phyloP scores from a whole-genome alignment of 2,888 invertebrate species.

The Noctua janthina region DNA sequence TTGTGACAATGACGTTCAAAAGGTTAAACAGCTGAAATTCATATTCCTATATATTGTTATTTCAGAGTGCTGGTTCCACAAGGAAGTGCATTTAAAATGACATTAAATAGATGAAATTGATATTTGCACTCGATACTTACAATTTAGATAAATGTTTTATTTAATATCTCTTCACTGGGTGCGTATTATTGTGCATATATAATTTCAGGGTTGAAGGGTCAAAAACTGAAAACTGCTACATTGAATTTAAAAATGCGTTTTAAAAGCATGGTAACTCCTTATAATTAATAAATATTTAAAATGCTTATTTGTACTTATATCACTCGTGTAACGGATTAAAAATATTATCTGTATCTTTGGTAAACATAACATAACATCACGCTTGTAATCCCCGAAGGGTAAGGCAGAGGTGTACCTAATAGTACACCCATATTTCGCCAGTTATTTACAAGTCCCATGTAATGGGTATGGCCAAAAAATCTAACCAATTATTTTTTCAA shows the following conservation, averaged over 20 bases:
- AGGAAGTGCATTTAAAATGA: not conserved
- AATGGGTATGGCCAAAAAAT: too few relatives aligned
- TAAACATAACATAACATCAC: not conserved
- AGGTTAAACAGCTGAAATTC: not conserved
- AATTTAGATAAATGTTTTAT: not conserved
- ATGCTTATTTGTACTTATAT: constrained; percentile 26
- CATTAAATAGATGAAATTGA: constrained; percentile 16
- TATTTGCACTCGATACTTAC: too few relatives aligned
- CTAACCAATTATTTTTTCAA: too few relatives aligned
- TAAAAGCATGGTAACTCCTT: not conserved
- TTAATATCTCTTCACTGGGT: constrained; percentile 19
- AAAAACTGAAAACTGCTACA: constrained; percentile 27
- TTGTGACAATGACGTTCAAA: too few relatives aligned
- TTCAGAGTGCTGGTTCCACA: not conserved
- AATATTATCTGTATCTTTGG: constrained; percentile 3
- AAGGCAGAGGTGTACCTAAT: not conserved
- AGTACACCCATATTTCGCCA: not conserved
- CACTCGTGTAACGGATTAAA: not conserved
- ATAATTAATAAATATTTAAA: constrained; percentile 6
- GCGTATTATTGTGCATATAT: not conserved
- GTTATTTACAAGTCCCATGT: not conserved
- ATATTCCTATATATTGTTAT: not conserved
- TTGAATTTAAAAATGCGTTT: constrained; percentile 11
- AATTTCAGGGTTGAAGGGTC: not conserved
- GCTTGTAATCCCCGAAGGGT: not conserved